These are phyloP conservation scores for Lochmaea crataegi DNA, from an alignment of 2,888 invertebrate genomes.

Conservation along the genomic window DNA sequence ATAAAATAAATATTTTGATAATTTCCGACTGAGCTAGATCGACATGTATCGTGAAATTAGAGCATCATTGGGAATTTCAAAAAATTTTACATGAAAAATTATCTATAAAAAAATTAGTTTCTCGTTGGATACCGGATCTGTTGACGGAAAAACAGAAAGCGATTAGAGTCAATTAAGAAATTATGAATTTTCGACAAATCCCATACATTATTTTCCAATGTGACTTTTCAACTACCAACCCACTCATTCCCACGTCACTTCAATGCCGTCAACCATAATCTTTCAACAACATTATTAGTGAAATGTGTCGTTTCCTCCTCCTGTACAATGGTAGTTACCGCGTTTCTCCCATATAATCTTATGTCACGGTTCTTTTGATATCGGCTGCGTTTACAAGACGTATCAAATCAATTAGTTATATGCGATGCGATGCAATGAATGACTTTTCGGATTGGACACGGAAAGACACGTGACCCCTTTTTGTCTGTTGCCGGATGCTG, in stretches of 20 bases:
- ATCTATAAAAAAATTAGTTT: too few relatives aligned
- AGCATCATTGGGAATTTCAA: too few relatives aligned
- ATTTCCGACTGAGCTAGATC: too few relatives aligned
- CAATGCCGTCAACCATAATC: slow-evolving; percentile 9
- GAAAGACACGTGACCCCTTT: slow-evolving; percentile 69
- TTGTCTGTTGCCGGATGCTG: slow-evolving; percentile 46
- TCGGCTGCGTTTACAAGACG: slow-evolving; percentile 62
- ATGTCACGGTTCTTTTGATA: slow-evolving; percentile 62
- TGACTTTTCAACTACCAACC: slow-evolving; percentile 13
- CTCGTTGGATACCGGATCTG: too few relatives aligned
- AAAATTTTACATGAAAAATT: too few relatives aligned
- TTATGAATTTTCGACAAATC: too few relatives aligned
- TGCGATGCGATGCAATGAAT: slow-evolving; percentile 53
- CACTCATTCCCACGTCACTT: too few relatives aligned
- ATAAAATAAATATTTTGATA: too few relatives aligned
- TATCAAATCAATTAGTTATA: slow-evolving; percentile 59
- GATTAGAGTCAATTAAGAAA: too few relatives aligned
- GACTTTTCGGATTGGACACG: slow-evolving; percentile 68
- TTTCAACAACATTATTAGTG: slow-evolving; percentile 38
- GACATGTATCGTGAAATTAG: too few relatives aligned
- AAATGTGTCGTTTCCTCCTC: slow-evolving; percentile 20
- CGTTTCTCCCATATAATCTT: slow-evolving; percentile 63
- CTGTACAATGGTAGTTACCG: slow-evolving; percentile 24
- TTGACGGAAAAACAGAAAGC: too few relatives aligned
- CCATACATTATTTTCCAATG: neutral